These are phyloP conservation scores for Paraescarpia echinospica DNA, from an alignment of 1,140 invertebrate species.

Conservation along the genomic window DNA sequence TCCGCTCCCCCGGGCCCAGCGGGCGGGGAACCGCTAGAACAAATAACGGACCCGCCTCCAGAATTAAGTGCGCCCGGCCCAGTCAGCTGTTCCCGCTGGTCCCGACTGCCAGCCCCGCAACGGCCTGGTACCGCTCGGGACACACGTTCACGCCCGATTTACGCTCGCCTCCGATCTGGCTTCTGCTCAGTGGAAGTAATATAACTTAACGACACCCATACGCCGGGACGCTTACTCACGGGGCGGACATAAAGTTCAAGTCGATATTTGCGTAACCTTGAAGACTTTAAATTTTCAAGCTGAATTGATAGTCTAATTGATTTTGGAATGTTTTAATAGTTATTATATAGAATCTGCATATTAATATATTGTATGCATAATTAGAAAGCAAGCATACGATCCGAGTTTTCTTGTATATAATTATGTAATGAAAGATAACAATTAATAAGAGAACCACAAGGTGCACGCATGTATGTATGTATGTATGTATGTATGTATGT, in stretches of 20 bases:
- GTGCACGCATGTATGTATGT: neutral
- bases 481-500: neutral
- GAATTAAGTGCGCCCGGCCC: neutral
- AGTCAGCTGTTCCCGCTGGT: neutral
- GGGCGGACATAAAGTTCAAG: neutral
- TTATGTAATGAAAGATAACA: no score
- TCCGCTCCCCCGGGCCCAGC: neutral
- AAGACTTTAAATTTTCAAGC: neutral
- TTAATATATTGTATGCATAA: neutral
- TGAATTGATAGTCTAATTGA: neutral
- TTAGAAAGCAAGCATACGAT: neutral
- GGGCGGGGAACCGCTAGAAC: neutral
- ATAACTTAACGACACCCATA: neutral
- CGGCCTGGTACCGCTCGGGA: neutral
- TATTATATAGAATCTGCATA: neutral
- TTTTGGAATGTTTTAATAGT: neutral
- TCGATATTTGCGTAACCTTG: neutral
- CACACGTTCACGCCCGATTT: neutral
- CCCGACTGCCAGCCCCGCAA: neutral
- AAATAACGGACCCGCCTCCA: neutral
- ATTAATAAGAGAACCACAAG: no score
- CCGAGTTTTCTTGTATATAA: no score
- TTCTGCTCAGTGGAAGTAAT: neutral
- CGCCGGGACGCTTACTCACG: neutral
- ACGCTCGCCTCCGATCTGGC: neutral